Percentiles rank a stretch among this genome's conserved stretches.
Evolutionary conservation across 2,888 invertebrate genomes (phyloP).

Genomic region (Trichacis sp.): DNA sequence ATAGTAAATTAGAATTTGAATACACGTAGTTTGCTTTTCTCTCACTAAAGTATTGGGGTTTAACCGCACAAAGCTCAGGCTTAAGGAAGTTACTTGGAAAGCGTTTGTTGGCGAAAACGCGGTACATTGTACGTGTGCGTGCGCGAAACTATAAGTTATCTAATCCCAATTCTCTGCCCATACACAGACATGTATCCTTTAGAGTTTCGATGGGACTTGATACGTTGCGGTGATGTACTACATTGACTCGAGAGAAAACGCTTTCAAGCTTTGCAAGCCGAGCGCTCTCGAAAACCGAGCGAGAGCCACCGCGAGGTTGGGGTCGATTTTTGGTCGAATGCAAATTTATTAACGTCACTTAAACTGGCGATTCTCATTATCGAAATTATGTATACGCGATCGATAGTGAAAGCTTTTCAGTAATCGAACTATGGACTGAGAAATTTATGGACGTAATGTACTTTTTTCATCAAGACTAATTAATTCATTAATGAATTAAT

Average conservation of each 20-base stretch:
- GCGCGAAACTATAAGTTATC: constrained; percentile 35
- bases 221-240: constrained; percentile 16
- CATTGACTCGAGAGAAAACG: constrained; percentile 35
- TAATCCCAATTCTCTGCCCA: constrained; percentile 30
- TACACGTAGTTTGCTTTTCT: too few species aligned
- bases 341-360: constrained; percentile 14
- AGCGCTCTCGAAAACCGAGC: constrained; percentile 17
- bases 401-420: too few species aligned
- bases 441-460: too few species aligned
- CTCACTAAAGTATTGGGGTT: too few species aligned
- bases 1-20: too few species aligned
- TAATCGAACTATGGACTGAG: too few species aligned
- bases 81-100: constrained; percentile 36
- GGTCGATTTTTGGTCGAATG: constrained; percentile 24
- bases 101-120: too few species aligned
- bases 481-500: too few species aligned
- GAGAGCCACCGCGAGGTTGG: constrained; percentile 21
- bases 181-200: constrained; percentile 16
- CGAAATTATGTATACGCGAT: too few species aligned
- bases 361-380: background rate
- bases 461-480: too few species aligned
- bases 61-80: constrained; percentile 15
- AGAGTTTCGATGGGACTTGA: constrained; percentile 9
- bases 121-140: constrained; percentile 18
- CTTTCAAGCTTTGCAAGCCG: constrained; percentile 25